Evolutionary conservation across 2,113 vertebrate genomes (phyloP), one percentile per base, ranked within the genome.

Genomic region (Chionis minor): DNA sequence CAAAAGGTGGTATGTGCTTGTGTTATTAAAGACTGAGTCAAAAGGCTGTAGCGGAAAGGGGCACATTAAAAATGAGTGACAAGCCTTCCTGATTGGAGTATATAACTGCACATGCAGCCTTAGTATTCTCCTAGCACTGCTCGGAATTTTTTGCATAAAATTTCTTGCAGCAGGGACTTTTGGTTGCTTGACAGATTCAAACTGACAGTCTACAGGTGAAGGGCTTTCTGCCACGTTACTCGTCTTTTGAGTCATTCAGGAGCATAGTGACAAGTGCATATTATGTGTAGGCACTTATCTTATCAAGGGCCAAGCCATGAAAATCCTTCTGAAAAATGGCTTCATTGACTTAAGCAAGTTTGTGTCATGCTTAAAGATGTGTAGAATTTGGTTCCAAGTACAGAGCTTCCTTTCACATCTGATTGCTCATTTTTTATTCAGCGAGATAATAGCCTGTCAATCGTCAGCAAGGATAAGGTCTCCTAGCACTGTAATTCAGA

Each of bases 401-500:
- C 67, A 78, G 79, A 63, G 22, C 42, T 96, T 86, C 79, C 79
- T 92, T 93, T 83, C 79, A 78, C 3, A 0, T 94, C 80, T 81
- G 75, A 91, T 55, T 92, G 90, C 79, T 93, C 75, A 73, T 88
- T 93, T 95, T 87, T 95, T 83, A 93, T 95, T 94, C 92, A 93
- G 54, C n/a, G 38, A 75, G 86, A 81, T 95, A 84, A 89, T 52
- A 89, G n/a, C 69, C 59, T 97, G 93, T 94, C 89, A 96, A 26
- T 79, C 3, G 1, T 59, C 69, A 86, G 59, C 3, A 21, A 58
- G 51, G 42, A 82, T 65, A 66, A 85, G 40, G 20, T 94, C 71
- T 92, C 52, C 70, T 47, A 81, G 70, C 8, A 3, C 84, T 73
- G 38, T 49, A 75, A 95, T 81, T 96, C 78, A 2, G 1, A 71